A percentile compares a stretch with the other conserved stretches of the same genome.
phyloP scores from a whole-genome alignment of 2,113 vertebrate species.

The Trochalopteron elliotii region DNA sequence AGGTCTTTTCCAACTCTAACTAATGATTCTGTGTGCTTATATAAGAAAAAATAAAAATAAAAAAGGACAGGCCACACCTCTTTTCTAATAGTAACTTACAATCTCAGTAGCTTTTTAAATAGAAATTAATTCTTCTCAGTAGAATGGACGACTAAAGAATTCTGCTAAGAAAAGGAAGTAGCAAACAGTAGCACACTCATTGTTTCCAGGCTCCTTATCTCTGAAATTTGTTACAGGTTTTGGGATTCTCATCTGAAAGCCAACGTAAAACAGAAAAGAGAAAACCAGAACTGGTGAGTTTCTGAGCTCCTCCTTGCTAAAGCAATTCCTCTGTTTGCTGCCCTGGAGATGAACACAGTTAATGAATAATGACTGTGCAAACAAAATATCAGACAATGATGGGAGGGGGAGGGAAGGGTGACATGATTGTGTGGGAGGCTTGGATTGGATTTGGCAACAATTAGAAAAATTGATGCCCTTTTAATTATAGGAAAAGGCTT shows the following conservation, averaged over 20 bases:
- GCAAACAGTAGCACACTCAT: neutral
- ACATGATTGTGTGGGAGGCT: neutral
- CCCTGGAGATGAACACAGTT: neutral
- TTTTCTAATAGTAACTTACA: neutral
- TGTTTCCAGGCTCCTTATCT: neutral
- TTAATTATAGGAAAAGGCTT: slow-evolving; percentile 41
- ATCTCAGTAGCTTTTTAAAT: neutral
- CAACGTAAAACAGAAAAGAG: neutral
- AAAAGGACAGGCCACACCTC: neutral
- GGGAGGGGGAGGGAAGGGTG: neutral
- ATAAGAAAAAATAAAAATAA: neutral
- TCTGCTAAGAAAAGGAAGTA: neutral
- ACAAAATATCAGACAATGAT: slow-evolving; percentile 54
- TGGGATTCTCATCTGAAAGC: neutral
- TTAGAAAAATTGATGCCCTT: slow-evolving; percentile 18
- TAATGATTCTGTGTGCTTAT: neutral
- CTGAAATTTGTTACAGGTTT: neutral
- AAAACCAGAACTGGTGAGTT: neutral
- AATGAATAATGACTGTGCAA: slow-evolving; percentile 46
- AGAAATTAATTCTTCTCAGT: neutral
- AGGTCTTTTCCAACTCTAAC: neutral
- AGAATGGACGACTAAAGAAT: neutral
- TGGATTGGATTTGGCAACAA: slow-evolving; percentile 4
- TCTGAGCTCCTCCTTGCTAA: neutral
- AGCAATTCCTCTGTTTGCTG: slow-evolving; percentile 4